phyloP scores from a whole-genome alignment of 2,113 vertebrate genomes.

The Ochotona princeps region DNA sequence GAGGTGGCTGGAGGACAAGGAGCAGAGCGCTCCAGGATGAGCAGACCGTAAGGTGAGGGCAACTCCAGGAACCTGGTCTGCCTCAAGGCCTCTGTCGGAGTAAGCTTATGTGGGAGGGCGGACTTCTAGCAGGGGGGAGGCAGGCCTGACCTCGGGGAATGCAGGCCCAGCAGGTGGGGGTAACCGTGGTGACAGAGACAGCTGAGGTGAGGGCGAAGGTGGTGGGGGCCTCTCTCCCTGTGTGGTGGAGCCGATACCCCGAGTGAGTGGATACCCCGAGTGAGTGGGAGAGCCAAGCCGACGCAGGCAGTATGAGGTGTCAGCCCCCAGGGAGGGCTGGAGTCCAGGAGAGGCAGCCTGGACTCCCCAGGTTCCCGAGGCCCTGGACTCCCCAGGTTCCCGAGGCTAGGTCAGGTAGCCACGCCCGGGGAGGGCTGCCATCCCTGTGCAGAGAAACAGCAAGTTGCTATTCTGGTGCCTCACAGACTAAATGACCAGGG shows the following conservation, averaged over 20 bases:
- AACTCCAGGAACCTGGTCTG: accelerated
- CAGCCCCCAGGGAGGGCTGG: not conserved
- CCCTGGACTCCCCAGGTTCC: not conserved
- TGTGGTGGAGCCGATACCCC: not conserved
- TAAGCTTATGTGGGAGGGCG: not conserved
- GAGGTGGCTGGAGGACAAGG: not conserved
- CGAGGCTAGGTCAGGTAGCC: not conserved
- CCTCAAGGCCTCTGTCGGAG: not conserved
- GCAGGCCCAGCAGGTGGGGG: not conserved
- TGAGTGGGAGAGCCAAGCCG: not conserved
- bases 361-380: not conserved
- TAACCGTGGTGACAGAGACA: not conserved
- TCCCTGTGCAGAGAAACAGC: too few species aligned
- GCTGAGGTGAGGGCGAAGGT: not conserved
- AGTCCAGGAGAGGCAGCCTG: not conserved
- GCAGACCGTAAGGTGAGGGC: not conserved
- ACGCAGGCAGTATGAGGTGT: not conserved
- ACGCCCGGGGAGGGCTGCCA: not conserved
- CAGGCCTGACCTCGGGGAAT: not conserved
- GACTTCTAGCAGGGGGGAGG: not conserved
- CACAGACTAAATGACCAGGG: not conserved
- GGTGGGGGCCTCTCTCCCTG: not conserved
- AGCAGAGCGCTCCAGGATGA: not conserved
- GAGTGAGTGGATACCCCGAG: not conserved
- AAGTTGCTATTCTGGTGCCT: not conserved